Base-by-base conservation (phyloP, 2,888 invertebrate species). In the Trichacis sp. region DNA sequence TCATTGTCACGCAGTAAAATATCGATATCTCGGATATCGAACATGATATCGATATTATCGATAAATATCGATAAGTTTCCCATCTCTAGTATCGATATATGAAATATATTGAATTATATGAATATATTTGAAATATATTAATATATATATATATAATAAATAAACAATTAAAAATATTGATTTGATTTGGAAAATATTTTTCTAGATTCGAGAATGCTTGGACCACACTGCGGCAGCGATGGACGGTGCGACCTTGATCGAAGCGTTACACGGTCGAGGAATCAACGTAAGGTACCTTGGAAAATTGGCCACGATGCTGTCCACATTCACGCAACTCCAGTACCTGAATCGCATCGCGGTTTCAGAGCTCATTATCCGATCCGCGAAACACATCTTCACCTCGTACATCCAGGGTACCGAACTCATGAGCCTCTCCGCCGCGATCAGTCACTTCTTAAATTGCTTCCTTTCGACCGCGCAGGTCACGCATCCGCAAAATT, bases 221-320 rank as follows among this genome's bases (percentile, higher is more conserved):
- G 94, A 96, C 82, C 96, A 97, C 85, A 91, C 94, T 1, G 91
- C 95, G 0, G 94, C 96, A 1, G 97, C 97, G 0, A 95, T 98
- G 90, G 98, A 99, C 86, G 98, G 98, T 48, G 89, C 90, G 53
- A 96, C 95, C 1, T 87, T 99, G 64, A 92, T 95, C 0, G 97
- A 98, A 84, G 93, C 96, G 6, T 87, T 99, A 84, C 99, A 99
- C 86, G 93, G 92, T 74, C 91, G 95, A 70, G 99, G 99, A 72
- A 97, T 99, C 78, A 99, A 99, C 86, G 92, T 98, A 71, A 90
- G 98, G 59, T 99, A 99, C 85, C 88, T 99, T 71, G 98, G 98
- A 48, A 94, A 95, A 86, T 92, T 99, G 45, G 92, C 94, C 45
- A 89, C 90, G 63, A 90, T 93, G 82, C 86, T 98, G 49, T 86